Percentiles rank a stretch among this genome's conserved stretches.
Evolutionary conservation across 2,888 invertebrate species (phyloP).

Genomic region (Tubulanus polymorphus): DNA sequence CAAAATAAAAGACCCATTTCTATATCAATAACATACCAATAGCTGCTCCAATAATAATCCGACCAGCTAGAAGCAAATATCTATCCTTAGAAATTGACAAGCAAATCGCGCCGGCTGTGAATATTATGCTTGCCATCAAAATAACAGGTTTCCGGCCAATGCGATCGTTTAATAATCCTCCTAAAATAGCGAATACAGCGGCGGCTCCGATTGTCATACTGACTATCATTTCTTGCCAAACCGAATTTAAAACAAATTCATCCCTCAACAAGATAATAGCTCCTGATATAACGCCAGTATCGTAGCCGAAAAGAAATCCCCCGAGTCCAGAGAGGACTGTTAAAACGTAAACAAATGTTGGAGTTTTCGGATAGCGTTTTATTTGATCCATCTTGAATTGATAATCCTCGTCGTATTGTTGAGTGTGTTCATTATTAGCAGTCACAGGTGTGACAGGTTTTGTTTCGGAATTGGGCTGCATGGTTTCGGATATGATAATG

Average conservation of each 20-base stretch:
- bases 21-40: slow-evolving; percentile 54
- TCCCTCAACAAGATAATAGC: slow-evolving; percentile 54
- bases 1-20: too few species aligned
- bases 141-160: slow-evolving; percentile 5
- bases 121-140: neutral
- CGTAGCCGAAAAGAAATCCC: slow-evolving; percentile 59
- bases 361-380: neutral
- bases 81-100: slow-evolving; percentile 43
- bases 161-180: slow-evolving; percentile 3
- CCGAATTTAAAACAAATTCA: slow-evolving; percentile 45
- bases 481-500: too few species aligned
- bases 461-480: too few species aligned
- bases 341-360: slow-evolving; percentile 36
- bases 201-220: slow-evolving; percentile 54
- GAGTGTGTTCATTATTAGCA: too few species aligned
- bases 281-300: slow-evolving; percentile 59
- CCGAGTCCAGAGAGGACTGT: slow-evolving; percentile 55
- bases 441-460: too few species aligned
- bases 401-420: too few species aligned
- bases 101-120: slow-evolving; percentile 28
- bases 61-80: slow-evolving; percentile 42
- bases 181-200: slow-evolving; percentile 41
- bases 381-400: neutral
- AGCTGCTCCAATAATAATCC: slow-evolving; percentile 50
- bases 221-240: slow-evolving; percentile 57